Evolutionary conservation across 1,140 invertebrate genomes (phyloP), one percentile per base, ranked within the genome.

Genomic region (Hycleus cichorii): DNA sequence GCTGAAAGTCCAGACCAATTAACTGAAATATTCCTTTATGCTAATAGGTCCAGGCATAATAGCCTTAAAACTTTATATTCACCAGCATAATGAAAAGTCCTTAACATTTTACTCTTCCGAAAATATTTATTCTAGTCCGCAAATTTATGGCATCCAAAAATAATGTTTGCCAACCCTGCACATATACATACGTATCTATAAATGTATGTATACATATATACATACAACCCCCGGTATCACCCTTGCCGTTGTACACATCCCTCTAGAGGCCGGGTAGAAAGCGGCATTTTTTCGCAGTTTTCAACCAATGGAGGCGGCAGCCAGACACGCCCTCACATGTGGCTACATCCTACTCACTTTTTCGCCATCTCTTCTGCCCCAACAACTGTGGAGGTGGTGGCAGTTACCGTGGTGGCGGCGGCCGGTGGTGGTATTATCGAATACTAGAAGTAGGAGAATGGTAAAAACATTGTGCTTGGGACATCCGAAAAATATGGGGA

Each of bases 141-240:
- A 72, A 73, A 73, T 73, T 73, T 73, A 72, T 72, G 72, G 70
- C 70, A 71, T 69, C 69, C 72, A 65, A 73, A 73, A 73, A 73
- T 73, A 73, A 73, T 73, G 72, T 72, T 70, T 70, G 70, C 66
- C 32, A 32, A 32, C 32, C 32, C 32, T 32, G 32, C 32, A 32
- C 32, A 32, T 32, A 32, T 5, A 32, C 32, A 32, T 7, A 32
- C 32, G 32, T 18, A 18, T 18, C 18, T 18, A 18, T 18, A 18
- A 18, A 18, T 18, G 18, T 18, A 18, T 18, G 18, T 18, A 18
- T 18, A 32, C 32, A 32, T 32, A 32, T 32, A 32, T 7, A 32
- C 32, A 7, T 32, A 32, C 32, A 32, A 32, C 32, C 32, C 32
- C 32, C 32, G 4, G 32, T 32, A 5, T 5, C 32, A 32, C 32